Evolutionary conservation across 2,113 vertebrate genomes (phyloP).

Genomic region (Tursiops truncatus): DNA sequence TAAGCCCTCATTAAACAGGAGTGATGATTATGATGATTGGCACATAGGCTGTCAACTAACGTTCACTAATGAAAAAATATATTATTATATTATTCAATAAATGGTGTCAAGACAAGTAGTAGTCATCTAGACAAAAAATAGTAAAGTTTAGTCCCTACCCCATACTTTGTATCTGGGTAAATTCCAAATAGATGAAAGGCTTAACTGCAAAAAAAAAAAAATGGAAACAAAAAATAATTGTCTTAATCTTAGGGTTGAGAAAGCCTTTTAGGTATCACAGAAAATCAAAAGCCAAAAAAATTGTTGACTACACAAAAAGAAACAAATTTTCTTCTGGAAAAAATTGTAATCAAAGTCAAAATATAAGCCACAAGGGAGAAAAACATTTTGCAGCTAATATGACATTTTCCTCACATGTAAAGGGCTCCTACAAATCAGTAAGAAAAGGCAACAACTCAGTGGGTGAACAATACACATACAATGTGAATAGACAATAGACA

Average conservation of each 20-base stretch:
- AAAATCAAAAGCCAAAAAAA: neutral
- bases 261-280: neutral
- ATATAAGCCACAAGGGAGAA: neutral
- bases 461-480: neutral
- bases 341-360: neutral
- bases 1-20: neutral
- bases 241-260: neutral
- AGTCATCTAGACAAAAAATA: neutral
- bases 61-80: neutral
- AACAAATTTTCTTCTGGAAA: neutral
- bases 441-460: neutral
- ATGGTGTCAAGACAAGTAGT: neutral
- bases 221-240: neutral
- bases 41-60: neutral
- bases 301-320: neutral
- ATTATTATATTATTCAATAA: neutral
- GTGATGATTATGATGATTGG: neutral
- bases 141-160: neutral
- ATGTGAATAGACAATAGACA: neutral
- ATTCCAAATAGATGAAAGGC: neutral
- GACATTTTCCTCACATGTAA: conserved; percentile 4
- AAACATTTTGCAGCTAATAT: neutral
- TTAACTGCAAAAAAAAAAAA: neutral
- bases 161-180: neutral
- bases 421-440: neutral